phyloP scores from a whole-genome alignment of 1,140 invertebrate species.

The Asbolus verrucosus region DNA sequence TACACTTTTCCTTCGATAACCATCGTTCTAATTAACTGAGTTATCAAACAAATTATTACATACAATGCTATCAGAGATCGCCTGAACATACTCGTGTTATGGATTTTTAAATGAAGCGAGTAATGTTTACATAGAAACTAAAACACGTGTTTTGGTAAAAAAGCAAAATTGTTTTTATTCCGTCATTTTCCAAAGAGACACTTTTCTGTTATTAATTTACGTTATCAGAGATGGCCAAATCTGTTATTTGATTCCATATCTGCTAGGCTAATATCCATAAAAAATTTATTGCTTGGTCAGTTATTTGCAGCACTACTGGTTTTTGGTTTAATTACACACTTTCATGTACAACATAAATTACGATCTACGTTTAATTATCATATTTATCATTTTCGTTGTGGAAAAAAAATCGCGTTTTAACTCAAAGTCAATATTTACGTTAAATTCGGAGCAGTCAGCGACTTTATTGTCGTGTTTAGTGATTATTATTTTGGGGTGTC shows the following conservation, averaged over 20 bases:
- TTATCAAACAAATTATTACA: slow-evolving; percentile 39
- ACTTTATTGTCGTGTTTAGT: slow-evolving; percentile 26
- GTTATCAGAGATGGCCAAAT: too few relatives aligned
- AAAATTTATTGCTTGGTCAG: slow-evolving; percentile 31
- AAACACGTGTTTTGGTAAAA: slow-evolving; percentile 28
- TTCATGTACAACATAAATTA: slow-evolving; percentile 12
- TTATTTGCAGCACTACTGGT: slow-evolving; percentile 20
- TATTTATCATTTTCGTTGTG: slow-evolving; percentile 21
- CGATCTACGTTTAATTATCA: slow-evolving; percentile 17
- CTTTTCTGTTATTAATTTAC: too few relatives aligned
- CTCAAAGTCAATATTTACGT: slow-evolving; percentile 28
- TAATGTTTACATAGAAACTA: slow-evolving; percentile 19
- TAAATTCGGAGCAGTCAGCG: slow-evolving; percentile 10
- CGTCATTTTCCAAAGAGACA: too few relatives aligned
- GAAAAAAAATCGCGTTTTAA: slow-evolving; percentile 24
- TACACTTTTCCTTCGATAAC: slow-evolving; percentile 18
- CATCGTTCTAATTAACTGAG: slow-evolving; percentile 32
- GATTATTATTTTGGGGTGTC: slow-evolving; percentile 33
- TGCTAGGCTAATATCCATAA: slow-evolving; percentile 25
- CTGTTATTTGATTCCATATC: too few relatives aligned
- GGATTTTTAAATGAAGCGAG: slow-evolving; percentile 12
- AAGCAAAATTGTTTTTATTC: too few relatives aligned
- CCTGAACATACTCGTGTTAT: slow-evolving; percentile 12
- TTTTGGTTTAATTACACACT: slow-evolving; percentile 33
- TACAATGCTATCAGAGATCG: slow-evolving; percentile 21